These are phyloP conservation scores for Ophioderma brevispina DNA, from an alignment of 35 echinoderm and acorn worm species.

Conservation along the genomic window DNA sequence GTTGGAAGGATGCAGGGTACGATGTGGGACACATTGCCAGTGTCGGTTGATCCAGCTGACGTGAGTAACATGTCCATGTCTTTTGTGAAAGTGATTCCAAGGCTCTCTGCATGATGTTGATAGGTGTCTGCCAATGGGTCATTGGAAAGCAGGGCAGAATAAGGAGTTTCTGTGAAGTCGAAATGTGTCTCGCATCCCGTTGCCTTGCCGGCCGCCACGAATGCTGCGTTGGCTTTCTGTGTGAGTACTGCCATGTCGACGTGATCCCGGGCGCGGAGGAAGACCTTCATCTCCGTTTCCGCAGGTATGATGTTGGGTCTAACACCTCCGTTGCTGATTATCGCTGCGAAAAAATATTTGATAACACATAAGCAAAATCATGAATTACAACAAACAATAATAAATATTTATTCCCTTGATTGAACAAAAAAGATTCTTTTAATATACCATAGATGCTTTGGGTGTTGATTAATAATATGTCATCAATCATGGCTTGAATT, in stretches of 20 bases:
- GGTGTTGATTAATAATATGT: no score
- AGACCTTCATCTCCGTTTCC: constrained; percentile 72
- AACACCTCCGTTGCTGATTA: constrained; percentile 72
- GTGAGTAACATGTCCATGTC: neutral
- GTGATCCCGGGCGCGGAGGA: constrained; percentile 71
- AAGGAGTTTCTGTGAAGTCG: constrained; percentile 63
- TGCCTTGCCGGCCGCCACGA: constrained; percentile 65
- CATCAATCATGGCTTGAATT: no score
- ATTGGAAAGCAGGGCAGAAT: constrained; percentile 66
- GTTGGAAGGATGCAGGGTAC: constrained; percentile 58
- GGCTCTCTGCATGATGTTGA: constrained; percentile 52
- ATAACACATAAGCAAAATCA: neutral
- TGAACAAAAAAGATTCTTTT: no score
- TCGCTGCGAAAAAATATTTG: constrained; percentile 32
- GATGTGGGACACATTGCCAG: constrained; percentile 75
- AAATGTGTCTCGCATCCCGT: constrained; percentile 72
- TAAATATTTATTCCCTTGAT: no score
- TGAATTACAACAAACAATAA: neutral
- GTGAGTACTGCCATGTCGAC: constrained; percentile 70
- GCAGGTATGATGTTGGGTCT: constrained; percentile 85
- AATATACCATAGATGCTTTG: no score
- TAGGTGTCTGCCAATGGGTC: constrained; percentile 42
- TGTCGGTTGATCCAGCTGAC: constrained; percentile 61
- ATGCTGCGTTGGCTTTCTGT: constrained; percentile 70
- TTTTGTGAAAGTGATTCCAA: constrained; percentile 51